Conservation (phyloP, 2,113 vertebrate species). For the Peromyscus polionotus region DNA sequence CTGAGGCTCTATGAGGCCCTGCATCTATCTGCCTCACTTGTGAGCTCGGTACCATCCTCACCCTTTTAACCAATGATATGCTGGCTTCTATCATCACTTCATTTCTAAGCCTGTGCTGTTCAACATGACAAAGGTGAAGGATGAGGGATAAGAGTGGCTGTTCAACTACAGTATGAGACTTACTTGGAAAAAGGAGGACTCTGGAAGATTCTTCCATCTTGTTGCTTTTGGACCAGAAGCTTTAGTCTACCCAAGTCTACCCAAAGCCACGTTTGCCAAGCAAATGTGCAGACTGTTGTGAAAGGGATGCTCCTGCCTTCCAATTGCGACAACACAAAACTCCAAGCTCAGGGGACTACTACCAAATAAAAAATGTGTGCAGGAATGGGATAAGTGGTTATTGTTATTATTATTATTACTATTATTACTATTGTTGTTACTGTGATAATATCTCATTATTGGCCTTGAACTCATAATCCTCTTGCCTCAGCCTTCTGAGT, state of each 20-base stretch:
- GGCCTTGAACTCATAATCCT: background rate
- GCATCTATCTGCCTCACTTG: background rate
- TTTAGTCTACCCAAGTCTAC: background rate
- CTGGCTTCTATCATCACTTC: background rate
- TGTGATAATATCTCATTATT: background rate
- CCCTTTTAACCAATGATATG: background rate
- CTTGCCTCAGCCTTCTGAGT: background rate
- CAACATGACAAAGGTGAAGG: constrained; percentile 6
- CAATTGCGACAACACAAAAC: background rate
- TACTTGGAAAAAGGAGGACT: background rate
- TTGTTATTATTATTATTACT: background rate
- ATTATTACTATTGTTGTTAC: background rate
- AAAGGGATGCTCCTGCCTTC: background rate
- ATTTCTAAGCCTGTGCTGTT: background rate
- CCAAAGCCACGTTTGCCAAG: background rate
- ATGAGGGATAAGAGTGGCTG: background rate
- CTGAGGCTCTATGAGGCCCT: background rate
- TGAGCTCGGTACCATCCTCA: background rate
- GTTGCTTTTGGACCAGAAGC: background rate
- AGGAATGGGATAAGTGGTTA: background rate
- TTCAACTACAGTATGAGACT: background rate
- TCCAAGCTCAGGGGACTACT: background rate
- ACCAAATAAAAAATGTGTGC: background rate
- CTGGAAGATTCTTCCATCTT: background rate
- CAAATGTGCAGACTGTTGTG: background rate